These are phyloP conservation scores for Latheticus oryzae DNA, from an alignment of 2,888 invertebrate genomes.

Conservation along the genomic window DNA sequence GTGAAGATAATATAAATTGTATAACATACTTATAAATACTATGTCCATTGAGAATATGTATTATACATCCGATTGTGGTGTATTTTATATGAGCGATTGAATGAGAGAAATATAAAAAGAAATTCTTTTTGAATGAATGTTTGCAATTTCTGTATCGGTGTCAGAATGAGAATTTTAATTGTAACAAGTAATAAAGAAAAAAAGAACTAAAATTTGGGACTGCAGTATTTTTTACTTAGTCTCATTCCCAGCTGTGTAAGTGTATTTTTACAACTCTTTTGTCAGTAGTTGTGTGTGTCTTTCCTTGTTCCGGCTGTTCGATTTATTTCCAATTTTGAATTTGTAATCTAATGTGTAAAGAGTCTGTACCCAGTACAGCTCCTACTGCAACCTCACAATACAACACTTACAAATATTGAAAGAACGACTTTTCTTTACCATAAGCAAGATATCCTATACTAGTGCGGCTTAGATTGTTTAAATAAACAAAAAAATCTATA, in stretches of 20 bases:
- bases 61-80: slow-evolving; percentile 60
- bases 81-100: slow-evolving; percentile 61
- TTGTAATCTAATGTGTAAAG: slow-evolving; percentile 59
- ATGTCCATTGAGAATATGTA: slow-evolving; percentile 58
- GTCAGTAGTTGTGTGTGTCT: slow-evolving; percentile 64
- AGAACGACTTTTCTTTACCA: too few species aligned
- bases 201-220: slow-evolving; percentile 57
- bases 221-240: slow-evolving; percentile 57
- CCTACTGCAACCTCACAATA: slow-evolving; percentile 62
- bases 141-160: slow-evolving; percentile 63
- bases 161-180: slow-evolving; percentile 63
- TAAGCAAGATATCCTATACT: too few species aligned
- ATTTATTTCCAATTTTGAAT: slow-evolving; percentile 54
- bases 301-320: slow-evolving; percentile 60
- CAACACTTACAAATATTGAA: slow-evolving; percentile 61
- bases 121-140: slow-evolving; percentile 50
- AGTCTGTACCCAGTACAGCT: slow-evolving; percentile 53
- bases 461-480: too few species aligned
- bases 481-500: too few species aligned
- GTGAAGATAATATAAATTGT: slow-evolving; percentile 62
- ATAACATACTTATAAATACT: slow-evolving; percentile 62
- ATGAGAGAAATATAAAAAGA: slow-evolving; percentile 39
- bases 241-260: slow-evolving; percentile 60
- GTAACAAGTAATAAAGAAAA: slow-evolving; percentile 59
- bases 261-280: slow-evolving; percentile 64